These are phyloP conservation scores for Thaleichthys pacificus DNA, from an alignment of 2,797 vertebrate genomes.

Conservation along the genomic window DNA sequence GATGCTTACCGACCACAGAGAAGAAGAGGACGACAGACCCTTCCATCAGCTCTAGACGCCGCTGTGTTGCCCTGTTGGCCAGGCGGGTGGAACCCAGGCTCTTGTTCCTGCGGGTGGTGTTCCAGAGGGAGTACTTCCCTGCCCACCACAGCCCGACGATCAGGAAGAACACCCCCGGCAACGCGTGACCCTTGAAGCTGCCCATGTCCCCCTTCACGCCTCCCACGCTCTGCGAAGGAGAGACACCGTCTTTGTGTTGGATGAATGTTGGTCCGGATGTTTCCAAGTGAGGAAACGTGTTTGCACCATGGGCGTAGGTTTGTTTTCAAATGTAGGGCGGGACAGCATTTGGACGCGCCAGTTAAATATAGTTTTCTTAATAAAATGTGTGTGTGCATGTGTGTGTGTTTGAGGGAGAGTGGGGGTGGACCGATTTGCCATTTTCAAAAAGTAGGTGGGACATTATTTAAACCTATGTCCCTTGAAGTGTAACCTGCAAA, in stretches of 20 bases:
- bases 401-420: too few species aligned
- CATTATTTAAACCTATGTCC: too few species aligned
- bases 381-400: too few species aligned
- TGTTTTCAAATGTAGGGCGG: too few species aligned
- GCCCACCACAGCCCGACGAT: slow-evolving; percentile 89
- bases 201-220: slow-evolving; percentile 72
- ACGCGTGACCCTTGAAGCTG: slow-evolving; percentile 89
- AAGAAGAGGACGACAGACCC: slow-evolving; percentile 77
- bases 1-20: slow-evolving; percentile 82
- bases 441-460: too few species aligned
- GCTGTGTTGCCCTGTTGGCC: slow-evolving; percentile 80
- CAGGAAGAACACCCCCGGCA: slow-evolving; percentile 88
- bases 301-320: too few species aligned
- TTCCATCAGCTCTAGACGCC: slow-evolving; percentile 85
- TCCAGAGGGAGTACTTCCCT: slow-evolving; percentile 82
- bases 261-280: neutral
- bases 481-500: neutral
- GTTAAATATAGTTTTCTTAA: neutral
- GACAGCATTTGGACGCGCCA: neutral
- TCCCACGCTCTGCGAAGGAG: slow-evolving; percentile 19
- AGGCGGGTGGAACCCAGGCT: slow-evolving; percentile 75
- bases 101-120: slow-evolving; percentile 84
- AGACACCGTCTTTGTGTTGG: neutral
- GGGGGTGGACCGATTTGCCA: too few species aligned
- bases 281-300: too few species aligned